A percentile compares a stretch with the other conserved stretches of the same genome.
Conservation (phyloP, 2,113 vertebrate genomes). For the Suricata suricatta region DNA sequence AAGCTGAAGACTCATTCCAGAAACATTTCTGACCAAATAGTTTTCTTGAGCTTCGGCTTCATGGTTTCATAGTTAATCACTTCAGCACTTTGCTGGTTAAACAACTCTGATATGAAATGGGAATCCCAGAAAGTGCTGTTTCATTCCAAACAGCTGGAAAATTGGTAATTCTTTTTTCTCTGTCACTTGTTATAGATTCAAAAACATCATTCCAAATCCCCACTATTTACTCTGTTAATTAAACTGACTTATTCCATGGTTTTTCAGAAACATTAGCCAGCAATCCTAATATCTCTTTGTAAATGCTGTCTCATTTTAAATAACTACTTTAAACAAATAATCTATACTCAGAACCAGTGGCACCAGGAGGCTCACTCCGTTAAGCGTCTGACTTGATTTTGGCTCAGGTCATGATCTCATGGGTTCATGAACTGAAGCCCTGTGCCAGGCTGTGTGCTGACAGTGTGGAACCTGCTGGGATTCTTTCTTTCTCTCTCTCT, state of each 20-base stretch:
- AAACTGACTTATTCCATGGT: not conserved
- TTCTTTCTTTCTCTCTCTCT: no score
- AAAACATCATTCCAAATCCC: not conserved
- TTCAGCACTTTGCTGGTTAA: slow-evolving; percentile 28
- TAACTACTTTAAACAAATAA: not conserved
- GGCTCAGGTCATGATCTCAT: no score
- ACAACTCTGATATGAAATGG: not conserved
- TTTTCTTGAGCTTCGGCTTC: not conserved
- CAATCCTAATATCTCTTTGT: not conserved
- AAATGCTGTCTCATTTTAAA: not conserved
- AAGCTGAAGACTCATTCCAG: not conserved
- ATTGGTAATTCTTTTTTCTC: not conserved
- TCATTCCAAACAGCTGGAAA: slow-evolving; percentile 20
- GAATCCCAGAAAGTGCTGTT: not conserved
- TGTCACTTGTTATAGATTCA: not conserved
- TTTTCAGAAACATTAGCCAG: not conserved
- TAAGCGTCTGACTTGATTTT: no score
- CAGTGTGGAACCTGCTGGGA: no score
- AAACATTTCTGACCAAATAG: not conserved
- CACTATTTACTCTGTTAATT: not conserved
- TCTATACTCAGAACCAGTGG: not conserved
- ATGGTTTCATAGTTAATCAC: not conserved
- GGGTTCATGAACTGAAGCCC: no score
- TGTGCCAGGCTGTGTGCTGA: no score
- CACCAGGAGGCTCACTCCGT: no score